phyloP scores from a whole-genome alignment of 2,113 vertebrate species.

The Crotalus viridis region DNA sequence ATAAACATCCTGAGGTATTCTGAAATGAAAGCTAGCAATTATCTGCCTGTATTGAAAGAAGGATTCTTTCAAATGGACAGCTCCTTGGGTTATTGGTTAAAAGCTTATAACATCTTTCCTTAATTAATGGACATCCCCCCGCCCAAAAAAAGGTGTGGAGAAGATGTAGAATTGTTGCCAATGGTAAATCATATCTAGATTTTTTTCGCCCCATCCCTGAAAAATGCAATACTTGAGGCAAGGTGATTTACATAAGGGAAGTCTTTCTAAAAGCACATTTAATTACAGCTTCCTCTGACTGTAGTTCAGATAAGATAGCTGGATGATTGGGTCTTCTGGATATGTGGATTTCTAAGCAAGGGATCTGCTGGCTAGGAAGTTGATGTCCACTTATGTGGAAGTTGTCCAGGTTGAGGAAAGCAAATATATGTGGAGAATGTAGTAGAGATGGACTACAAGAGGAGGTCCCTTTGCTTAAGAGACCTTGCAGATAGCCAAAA shows the following conservation, averaged over 20 bases:
- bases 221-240: background rate
- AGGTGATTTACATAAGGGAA: background rate
- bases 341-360: background rate
- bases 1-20: background rate
- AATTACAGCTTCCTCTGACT: background rate
- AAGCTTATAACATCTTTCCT: background rate
- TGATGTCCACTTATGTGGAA: background rate
- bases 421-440: background rate
- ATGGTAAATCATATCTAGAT: background rate
- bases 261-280: background rate
- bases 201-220: background rate
- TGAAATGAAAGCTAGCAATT: background rate
- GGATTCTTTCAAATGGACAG: background rate
- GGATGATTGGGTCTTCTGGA: background rate
- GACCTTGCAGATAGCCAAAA: background rate
- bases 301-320: background rate
- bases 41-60: background rate
- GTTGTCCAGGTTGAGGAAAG: background rate
- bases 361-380: background rate
- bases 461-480: background rate
- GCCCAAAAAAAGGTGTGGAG: background rate
- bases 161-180: background rate
- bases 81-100: background rate
- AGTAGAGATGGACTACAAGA: background rate
- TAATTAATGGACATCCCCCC: background rate